Evolutionary conservation across 2,888 invertebrate species (phyloP), one percentile per base, ranked within the genome.

Genomic region (Gryllus longicercus): DNA sequence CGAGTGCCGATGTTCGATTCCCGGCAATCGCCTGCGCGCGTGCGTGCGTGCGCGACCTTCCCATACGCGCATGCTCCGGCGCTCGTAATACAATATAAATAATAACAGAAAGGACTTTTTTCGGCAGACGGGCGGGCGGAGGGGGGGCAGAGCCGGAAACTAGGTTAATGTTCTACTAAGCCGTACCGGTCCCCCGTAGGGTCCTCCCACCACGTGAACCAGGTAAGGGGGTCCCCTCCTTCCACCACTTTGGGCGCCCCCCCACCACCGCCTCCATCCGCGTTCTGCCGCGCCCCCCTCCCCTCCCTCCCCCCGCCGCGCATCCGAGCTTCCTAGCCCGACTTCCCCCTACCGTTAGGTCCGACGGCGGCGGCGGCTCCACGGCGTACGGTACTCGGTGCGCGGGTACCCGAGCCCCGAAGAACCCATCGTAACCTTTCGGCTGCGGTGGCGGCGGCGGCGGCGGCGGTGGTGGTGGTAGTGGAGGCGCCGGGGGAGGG

Each of bases 151-250:
- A 63, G 50, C 16, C 77, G 75, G 51, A 78, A 80, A 78, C 25
- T 80, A 80, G 80, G 80, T 80, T 80, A 80, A 80, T 80, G 80
- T 78, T 80, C 78, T 75, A 78, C 78, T 74, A 75, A 76, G 75
- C 51, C 51, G 63, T 63, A 63, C 63, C 63, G 63, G 63, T 63
- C 63, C 63, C 63, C 63, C 63, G 63, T 63, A n/a, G 63, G 63
- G 63, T 63, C 63, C 63, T 63, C 63, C 63, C 63, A 63, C 63
- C 63, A 63, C 63, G 63, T 63, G 63, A 63, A 63, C 63, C 63
- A 63, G 63, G 63, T 63, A 63, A 63, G 63, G 63, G 63, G 63
- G 63, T 63, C 63, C 63, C 63, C 63, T 63, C 63, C 63, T 63
- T 63, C 63, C 63, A 63, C n/a, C n/a, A n/a, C 63, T 63, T 63